A percentile compares a stretch with the other conserved stretches of the same genome.
phyloP scores from a whole-genome alignment of 2,888 invertebrate species.

The Plagodis pulveraria region DNA sequence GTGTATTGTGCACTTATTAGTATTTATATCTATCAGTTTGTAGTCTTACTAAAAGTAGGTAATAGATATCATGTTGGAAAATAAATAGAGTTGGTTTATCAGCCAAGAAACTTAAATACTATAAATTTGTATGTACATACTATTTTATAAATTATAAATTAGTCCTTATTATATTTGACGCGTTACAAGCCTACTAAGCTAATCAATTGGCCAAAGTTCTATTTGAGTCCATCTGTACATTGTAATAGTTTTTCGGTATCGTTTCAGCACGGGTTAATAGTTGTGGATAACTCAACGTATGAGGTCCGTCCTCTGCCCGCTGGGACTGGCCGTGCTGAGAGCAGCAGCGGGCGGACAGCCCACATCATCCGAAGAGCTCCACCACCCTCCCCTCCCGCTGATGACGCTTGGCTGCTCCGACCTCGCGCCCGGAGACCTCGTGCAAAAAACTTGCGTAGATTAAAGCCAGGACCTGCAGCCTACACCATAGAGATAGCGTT shows the following conservation, averaged over 20 bases:
- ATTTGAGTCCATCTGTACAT: background rate
- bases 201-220: background rate
- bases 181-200: background rate
- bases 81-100: too few relatives aligned
- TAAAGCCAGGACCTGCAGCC: slow-evolving; percentile 59
- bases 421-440: slow-evolving; percentile 61
- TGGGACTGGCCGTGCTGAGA: slow-evolving; percentile 64
- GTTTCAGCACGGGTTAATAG: slow-evolving; percentile 87
- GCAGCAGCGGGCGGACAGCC: slow-evolving; percentile 70
- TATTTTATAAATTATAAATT: too few relatives aligned
- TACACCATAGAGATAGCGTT: slow-evolving; percentile 89
- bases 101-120: too few relatives aligned
- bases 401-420: slow-evolving; percentile 70
- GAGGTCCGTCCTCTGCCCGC: slow-evolving; percentile 88
- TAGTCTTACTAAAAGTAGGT: too few relatives aligned
- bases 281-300: slow-evolving; percentile 87
- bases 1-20: too few relatives aligned
- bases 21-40: too few relatives aligned
- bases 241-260: slow-evolving; percentile 9
- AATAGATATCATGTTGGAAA: too few relatives aligned
- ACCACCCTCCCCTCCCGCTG: slow-evolving; percentile 68
- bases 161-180: background rate
- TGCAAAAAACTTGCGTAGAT: slow-evolving; percentile 39
- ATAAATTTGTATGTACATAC: too few relatives aligned
- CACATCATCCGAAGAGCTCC: slow-evolving; percentile 86